Conservation (phyloP, 2,888 invertebrate species). For the Protula sp. region DNA sequence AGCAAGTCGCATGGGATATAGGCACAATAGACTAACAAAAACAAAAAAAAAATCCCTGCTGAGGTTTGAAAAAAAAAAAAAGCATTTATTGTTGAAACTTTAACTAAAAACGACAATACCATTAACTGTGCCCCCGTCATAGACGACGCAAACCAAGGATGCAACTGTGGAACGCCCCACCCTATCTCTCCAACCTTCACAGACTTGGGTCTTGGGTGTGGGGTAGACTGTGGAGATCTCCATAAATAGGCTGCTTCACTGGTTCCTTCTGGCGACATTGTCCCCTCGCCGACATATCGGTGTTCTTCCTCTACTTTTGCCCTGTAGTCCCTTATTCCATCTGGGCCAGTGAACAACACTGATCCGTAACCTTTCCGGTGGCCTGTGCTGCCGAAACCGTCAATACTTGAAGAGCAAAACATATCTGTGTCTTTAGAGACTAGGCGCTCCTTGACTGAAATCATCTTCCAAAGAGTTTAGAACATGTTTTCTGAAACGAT, state of each 20-base stretch:
- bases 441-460: no score
- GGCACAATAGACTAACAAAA: no score
- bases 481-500: no score
- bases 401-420: no score
- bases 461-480: no score
- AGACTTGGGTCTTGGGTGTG: conserved; percentile 32
- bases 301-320: conserved; percentile 32
- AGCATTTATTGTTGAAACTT: no score
- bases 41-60: no score
- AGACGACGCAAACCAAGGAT: conserved; percentile 24
- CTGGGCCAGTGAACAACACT: conserved; percentile 31
- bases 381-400: no score
- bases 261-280: conserved; percentile 35
- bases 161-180: conserved; percentile 31
- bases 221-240: conserved; percentile 31
- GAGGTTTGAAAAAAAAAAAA: no score
- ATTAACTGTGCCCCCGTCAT: conserved; percentile 34
- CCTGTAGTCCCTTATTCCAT: conserved; percentile 33
- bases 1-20: no score
- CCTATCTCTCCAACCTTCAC: conserved; percentile 38
- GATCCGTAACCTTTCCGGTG: no score
- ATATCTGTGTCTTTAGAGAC: no score
- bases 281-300: conserved; percentile 36
- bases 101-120: conserved; percentile 29
- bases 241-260: conserved; percentile 37